Evolutionary conservation across 1,140 invertebrate genomes (phyloP).

Genomic region (Drosophila setifemur): DNA sequence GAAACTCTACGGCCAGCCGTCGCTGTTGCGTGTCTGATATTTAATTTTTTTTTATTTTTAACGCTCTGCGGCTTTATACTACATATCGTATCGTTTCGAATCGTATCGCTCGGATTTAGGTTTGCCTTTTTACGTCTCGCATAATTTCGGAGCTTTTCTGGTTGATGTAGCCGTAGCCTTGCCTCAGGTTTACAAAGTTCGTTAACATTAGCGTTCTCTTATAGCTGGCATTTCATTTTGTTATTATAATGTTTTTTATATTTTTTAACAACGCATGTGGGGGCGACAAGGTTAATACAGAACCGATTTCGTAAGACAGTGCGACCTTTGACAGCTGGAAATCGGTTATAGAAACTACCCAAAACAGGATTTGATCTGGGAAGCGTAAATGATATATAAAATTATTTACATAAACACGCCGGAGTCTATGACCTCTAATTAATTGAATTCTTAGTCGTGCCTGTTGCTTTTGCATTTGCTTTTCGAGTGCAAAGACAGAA

Average conservation of each 20-base stretch:
- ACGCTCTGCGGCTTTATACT: conserved; percentile 40
- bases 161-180: conserved; percentile 46
- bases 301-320: conserved; percentile 10
- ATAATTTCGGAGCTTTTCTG: conserved; percentile 36
- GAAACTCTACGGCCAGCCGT: conserved; percentile 25
- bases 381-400: conserved; percentile 8
- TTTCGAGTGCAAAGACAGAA: conserved; percentile 9
- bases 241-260: conserved; percentile 30
- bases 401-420: conserved; percentile 11
- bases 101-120: conserved; percentile 1
- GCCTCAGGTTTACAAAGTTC: conserved; percentile 54
- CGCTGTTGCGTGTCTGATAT: conserved; percentile 37
- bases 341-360: conserved; percentile 12
- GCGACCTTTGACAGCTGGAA: conserved; percentile 13
- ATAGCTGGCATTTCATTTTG: conserved; percentile 30
- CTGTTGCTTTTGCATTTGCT: conserved; percentile 33
- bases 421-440: conserved; percentile 40
- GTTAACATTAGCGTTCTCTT: conserved; percentile 45
- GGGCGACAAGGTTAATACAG: conserved; percentile 31
- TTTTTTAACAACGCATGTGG: conserved; percentile 22
- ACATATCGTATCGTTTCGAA: conserved; percentile 15
- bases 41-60: conserved; percentile 49
- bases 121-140: conserved; percentile 40
- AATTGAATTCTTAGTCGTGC: conserved; percentile 33
- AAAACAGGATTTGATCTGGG: conserved; percentile 11